Evolutionary conservation across 1,140 invertebrate species (phyloP).

Genomic region (Nasonia giraulti): DNA sequence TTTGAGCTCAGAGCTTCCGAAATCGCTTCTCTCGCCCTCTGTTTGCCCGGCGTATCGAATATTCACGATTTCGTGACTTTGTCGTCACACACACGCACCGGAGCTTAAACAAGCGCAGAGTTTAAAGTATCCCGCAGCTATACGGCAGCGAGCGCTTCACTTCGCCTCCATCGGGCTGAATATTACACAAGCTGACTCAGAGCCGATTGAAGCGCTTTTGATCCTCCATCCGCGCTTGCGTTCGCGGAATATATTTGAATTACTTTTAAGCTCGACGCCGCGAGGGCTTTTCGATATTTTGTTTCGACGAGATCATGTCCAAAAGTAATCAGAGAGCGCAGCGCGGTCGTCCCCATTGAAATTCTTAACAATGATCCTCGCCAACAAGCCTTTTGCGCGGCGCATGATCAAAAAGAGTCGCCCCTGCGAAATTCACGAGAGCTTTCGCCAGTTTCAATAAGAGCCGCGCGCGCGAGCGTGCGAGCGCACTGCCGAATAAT

Average conservation of each 20-base stretch:
- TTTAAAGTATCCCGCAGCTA: conserved; percentile 12
- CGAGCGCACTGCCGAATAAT: conserved; percentile 25
- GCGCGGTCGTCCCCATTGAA: background rate
- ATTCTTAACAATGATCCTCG: background rate
- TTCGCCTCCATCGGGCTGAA: background rate
- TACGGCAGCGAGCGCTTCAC: background rate
- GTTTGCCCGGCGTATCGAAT: conserved; percentile 43
- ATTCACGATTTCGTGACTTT: conserved; percentile 47
- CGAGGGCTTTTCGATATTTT: background rate
- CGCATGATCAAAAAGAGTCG: background rate
- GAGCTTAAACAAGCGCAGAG: background rate
- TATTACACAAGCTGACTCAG: background rate
- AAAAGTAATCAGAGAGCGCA: background rate
- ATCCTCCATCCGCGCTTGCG: no score
- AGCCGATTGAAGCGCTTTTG: no score
- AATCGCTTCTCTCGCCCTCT: background rate
- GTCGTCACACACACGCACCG: background rate
- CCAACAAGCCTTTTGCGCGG: background rate
- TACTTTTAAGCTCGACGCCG: no score
- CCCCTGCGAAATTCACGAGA: conserved; percentile 15
- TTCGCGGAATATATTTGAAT: no score
- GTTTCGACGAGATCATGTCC: no score
- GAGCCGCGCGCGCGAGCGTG: background rate
- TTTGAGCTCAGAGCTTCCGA: background rate
- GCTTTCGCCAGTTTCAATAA: background rate